phyloP scores from a whole-genome alignment of 2,797 vertebrate genomes.

The Mormyrus proboscirostris region DNA sequence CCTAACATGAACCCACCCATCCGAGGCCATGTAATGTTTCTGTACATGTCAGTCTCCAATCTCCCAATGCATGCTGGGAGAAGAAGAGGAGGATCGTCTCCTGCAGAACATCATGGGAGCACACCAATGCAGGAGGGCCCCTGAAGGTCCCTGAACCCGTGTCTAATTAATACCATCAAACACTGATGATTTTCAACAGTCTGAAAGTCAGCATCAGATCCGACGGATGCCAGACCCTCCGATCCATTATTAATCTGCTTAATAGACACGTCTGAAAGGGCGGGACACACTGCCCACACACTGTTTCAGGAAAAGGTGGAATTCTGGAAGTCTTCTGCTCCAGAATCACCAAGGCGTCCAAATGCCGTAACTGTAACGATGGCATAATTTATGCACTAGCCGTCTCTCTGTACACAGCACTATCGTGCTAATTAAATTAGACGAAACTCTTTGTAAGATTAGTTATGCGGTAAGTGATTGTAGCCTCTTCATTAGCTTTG shows the following conservation, averaged over 20 bases:
- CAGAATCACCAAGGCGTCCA: background rate
- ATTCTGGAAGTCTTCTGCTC: background rate
- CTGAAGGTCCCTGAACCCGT: background rate
- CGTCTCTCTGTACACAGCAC: background rate
- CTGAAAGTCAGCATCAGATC: background rate
- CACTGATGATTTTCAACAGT: background rate
- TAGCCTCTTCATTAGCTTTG: background rate
- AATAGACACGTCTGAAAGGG: background rate
- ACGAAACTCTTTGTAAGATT: background rate
- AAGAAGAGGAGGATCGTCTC: background rate
- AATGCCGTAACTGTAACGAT: background rate
- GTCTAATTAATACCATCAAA: background rate
- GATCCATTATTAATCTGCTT: constrained; percentile 3
- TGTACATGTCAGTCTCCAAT: background rate
- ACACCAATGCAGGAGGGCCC: background rate
- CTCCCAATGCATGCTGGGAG: background rate
- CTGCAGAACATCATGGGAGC: background rate
- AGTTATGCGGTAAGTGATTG: background rate
- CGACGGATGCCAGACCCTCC: background rate
- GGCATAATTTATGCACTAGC: background rate
- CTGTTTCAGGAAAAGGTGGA: background rate
- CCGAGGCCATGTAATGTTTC: background rate
- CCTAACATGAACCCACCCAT: background rate
- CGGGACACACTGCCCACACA: background rate
- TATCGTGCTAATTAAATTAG: background rate